These are phyloP conservation scores for Ptychadena robeensis DNA, from an alignment of 2,797 vertebrate species.

Conservation along the genomic window DNA sequence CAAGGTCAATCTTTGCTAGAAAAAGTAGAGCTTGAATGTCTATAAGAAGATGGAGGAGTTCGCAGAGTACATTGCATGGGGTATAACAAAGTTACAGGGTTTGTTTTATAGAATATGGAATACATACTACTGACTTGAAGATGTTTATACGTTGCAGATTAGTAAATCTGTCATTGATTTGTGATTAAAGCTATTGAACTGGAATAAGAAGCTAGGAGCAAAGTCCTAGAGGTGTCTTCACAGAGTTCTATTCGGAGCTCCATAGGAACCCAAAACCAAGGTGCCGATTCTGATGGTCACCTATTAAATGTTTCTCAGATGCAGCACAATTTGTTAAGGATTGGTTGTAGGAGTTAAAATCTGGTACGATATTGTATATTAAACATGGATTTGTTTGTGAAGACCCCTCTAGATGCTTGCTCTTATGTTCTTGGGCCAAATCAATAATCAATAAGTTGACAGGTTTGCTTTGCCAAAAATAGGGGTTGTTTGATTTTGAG, in stretches of 20 bases:
- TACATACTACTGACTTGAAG: not conserved
- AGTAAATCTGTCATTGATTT: not conserved
- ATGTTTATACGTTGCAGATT: not conserved
- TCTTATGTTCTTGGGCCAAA: not conserved
- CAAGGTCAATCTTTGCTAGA: not conserved
- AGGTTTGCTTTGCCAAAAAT: not conserved
- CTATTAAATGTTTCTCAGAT: not conserved
- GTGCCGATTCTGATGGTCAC: not conserved
- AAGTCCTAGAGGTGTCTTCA: not conserved
- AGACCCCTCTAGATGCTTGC: not conserved
- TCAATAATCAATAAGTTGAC: not conserved
- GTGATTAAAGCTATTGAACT: not conserved
- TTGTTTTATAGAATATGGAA: not conserved
- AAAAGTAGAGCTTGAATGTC: not conserved
- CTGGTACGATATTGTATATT: not conserved
- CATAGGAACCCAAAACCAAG: not conserved
- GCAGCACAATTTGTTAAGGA: not conserved
- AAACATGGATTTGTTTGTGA: too few relatives aligned
- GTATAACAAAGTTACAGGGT: conserved; percentile 22
- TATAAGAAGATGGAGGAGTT: not conserved
- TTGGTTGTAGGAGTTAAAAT: not conserved
- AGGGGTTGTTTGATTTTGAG: not conserved
- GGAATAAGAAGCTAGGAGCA: not conserved
- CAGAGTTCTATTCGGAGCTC: not conserved
- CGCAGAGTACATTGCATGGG: conserved; percentile 25